Percentiles rank a stretch among this genome's conserved stretches.
phyloP scores from a whole-genome alignment of 2,888 invertebrate genomes.

The Drosophila nigritarsus region DNA sequence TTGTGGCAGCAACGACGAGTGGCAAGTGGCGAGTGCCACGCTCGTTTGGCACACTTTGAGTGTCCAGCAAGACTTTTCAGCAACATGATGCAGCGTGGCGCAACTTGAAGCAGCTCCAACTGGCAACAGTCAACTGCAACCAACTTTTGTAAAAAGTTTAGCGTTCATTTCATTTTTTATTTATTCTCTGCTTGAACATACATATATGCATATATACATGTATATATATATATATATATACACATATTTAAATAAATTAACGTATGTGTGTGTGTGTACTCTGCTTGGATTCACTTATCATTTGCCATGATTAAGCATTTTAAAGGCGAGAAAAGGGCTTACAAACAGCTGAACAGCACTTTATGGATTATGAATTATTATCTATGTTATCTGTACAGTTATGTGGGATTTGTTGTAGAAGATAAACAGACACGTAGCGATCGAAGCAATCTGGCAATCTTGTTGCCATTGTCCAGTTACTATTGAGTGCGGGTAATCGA shows the following conservation, averaged over 20 bases:
- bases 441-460: no score
- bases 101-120: constrained; percentile 17
- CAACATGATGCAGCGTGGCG: constrained; percentile 34
- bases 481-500: no score
- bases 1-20: constrained; percentile 56
- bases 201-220: neutral
- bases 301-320: constrained; percentile 8
- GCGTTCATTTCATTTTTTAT: neutral
- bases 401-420: no score
- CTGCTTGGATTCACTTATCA: constrained; percentile 21
- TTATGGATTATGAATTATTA: neutral
- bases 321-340: neutral
- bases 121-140: constrained; percentile 31
- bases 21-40: constrained; percentile 24
- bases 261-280: neutral
- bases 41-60: constrained; percentile 43
- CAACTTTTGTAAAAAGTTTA: neutral
- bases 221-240: neutral
- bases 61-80: constrained; percentile 43
- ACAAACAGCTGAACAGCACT: neutral
- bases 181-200: neutral
- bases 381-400: neutral
- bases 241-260: neutral
- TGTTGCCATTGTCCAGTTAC: no score
- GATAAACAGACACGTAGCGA: no score